Evolutionary conservation across 35 echinoderm and acorn worm genomes (phyloP), one percentile per base, ranked within the genome.

Genomic region (Ophioderma brevispina): DNA sequence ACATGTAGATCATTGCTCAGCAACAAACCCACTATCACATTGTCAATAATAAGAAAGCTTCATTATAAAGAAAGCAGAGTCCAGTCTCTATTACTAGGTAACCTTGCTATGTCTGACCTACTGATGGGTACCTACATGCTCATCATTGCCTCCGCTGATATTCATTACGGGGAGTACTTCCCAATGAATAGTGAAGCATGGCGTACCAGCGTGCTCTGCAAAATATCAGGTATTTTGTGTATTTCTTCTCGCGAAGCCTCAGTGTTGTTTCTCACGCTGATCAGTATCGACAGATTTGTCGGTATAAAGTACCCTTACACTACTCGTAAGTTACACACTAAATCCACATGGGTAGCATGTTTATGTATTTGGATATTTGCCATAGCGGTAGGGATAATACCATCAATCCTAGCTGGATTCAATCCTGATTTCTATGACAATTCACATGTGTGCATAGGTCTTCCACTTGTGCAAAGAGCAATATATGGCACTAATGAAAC

Each of bases 91-190:
- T 84, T 93, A 35, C 89, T 96, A 17, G 36, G 63, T 17, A 96
- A 96, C 41, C 76, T 96, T 10, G 91, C 90, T 36, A 28, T 93
- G 1, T 87, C 94, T 6, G 91, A 96, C 52, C 78, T 91, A 18
- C 55, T 96, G 0, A 96, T 93, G 91, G 94, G 90, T 33, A 37
- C 93, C 21, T 96, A 96, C 38, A 35, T 96, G 81, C 40, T 93
- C 5, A 84, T 93, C 1, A 81, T 96, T 0, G 86, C 91, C 19
- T 85, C 91, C 38, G 77, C 84, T 18, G 94, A 96, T 56, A 40
- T 84, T 23, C 32, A 86, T 38, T 96, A 82, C 64, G 85, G 87
- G 1, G 39, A 77, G 8, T 43, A 78, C 14, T 96, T 93, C 33
- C 88, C 89, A 36, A 37, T 90, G 13, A 36, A 89, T 90, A 81